These are phyloP conservation scores for Gavia stellata DNA, from an alignment of 2,113 vertebrate genomes.

Conservation along the genomic window DNA sequence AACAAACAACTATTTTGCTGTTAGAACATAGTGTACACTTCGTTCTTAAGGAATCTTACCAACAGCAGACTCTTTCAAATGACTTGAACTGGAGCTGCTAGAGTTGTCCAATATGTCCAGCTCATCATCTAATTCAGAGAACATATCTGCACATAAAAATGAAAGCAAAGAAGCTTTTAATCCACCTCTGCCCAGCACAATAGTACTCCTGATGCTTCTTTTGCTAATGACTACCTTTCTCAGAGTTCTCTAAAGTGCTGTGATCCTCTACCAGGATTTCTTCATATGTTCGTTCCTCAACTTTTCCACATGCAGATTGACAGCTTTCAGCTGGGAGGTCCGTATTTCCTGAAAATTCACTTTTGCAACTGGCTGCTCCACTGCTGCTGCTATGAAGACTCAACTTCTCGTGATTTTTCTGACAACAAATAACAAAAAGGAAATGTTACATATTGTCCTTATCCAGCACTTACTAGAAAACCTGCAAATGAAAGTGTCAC, in stretches of 20 bases:
- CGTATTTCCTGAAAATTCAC: slow-evolving; percentile 55
- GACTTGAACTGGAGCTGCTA: slow-evolving; percentile 54
- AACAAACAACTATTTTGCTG: background rate
- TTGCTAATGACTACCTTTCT: slow-evolving; percentile 54
- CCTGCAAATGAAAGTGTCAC: background rate
- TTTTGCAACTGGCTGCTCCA: slow-evolving; percentile 56
- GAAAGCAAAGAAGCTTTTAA: background rate
- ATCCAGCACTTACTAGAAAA: background rate
- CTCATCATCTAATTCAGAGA: slow-evolving; percentile 70
- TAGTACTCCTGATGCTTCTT: background rate
- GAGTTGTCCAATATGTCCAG: slow-evolving; percentile 39
- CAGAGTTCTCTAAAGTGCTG: slow-evolving; percentile 41
- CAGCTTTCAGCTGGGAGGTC: slow-evolving; percentile 1
- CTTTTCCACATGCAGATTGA: slow-evolving; percentile 23
- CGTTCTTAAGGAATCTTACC: slow-evolving; percentile 54
- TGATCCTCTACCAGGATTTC: slow-evolving; percentile 44
- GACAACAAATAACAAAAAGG: background rate
- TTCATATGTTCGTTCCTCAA: slow-evolving; percentile 47
- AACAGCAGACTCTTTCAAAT: slow-evolving; percentile 60
- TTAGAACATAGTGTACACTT: background rate
- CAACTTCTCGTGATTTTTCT: slow-evolving; percentile 66
- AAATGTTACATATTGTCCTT: background rate
- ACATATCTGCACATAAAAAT: slow-evolving; percentile 47
- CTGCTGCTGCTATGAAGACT: slow-evolving; percentile 52
- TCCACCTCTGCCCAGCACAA: background rate